A percentile compares a stretch with the other conserved stretches of the same genome.
These are phyloP conservation scores for Euura saliciscinereae DNA, from an alignment of 1,140 invertebrate species.

Conservation along the genomic window DNA sequence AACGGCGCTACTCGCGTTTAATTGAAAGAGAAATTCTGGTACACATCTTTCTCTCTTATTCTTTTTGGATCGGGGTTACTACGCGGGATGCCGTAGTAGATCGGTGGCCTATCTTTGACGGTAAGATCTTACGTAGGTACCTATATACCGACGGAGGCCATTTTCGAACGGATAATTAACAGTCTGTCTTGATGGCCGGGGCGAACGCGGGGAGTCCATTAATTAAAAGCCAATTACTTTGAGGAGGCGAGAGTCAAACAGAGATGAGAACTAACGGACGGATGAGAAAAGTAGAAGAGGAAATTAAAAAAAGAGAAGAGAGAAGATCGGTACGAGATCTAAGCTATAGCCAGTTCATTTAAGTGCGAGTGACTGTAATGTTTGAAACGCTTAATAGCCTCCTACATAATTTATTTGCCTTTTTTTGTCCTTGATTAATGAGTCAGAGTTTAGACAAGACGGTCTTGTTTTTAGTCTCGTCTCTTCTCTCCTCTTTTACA, in stretches of 20 bases:
- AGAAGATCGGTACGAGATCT: not conserved
- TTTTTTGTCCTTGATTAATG: not conserved
- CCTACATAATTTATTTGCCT: not conserved
- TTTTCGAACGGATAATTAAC: conserved; percentile 49
- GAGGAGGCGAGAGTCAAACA: conserved; percentile 29
- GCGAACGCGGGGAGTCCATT: conserved; percentile 42
- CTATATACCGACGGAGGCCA: conserved; percentile 3
- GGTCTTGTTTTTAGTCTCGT: conserved; percentile 12
- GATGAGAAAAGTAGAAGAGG: not conserved
- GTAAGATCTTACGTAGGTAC: not conserved
- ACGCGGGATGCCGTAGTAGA: not conserved
- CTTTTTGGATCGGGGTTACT: not conserved
- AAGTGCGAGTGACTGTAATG: no score
- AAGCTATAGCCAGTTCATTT: not conserved
- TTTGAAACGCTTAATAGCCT: not conserved
- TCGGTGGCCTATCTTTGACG: not conserved
- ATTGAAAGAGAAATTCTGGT: not conserved
- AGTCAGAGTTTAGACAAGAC: not conserved
- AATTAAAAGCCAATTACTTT: conserved; percentile 58
- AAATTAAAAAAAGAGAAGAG: not conserved
- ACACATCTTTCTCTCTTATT: not conserved
- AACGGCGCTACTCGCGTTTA: not conserved
- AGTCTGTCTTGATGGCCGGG: conserved; percentile 34
- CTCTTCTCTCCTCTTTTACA: conserved; percentile 18
- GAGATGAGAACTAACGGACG: not conserved